Base-by-base conservation (phyloP, 2,113 vertebrate genomes). In the Calyptommatus sinebrachiatus region DNA sequence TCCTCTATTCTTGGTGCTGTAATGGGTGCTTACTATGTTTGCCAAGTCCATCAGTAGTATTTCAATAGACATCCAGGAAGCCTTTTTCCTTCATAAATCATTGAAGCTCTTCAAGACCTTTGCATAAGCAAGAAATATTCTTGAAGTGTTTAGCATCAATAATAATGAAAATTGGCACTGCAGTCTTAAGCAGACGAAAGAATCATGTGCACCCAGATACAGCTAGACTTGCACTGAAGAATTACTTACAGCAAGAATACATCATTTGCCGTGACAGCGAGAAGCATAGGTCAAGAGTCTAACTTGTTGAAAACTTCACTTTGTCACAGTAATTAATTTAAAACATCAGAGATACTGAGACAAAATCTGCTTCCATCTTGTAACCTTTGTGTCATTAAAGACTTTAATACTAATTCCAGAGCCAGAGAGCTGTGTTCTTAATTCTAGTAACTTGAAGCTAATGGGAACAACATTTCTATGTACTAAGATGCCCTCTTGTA, bases 81-180 rank as follows among this genome's bases (percentile, higher is more conserved):
- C 67, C 84, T 91, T 88, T 93, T 90, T 92, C 89, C 85, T 92
- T 92, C 93, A 94, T 94, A 94, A 94, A 95, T 94, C 92, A 93
- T 53, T 92, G 86, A 93, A 91, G 89, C 75, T 88, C 82, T 29
- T 87, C 84, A 90, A 91, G 90, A 92, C 88, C 87, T 91, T 91
- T 91, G 82, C 74, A 76, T 88, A 88, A 92, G 88, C 91, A 91
- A 92, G 90, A 92, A 90, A 92, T 92, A 90, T 86, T 92, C 91
- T 92, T 90, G 85, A 88, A 92, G 88, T 87, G 86, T 92, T 94
- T 90, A 93, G 86, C 93, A 93, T 94, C 90, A 90, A 91, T 93
- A 95, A 92, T 91, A 93, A 93, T 93, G 92, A 93, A 93, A 95
- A 91, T 81, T 85, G 81, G 88, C 87, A 91, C 84, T 78, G 86